Base-by-base conservation (phyloP, 2,113 vertebrate species). In the Eubucco bourcierii region DNA sequence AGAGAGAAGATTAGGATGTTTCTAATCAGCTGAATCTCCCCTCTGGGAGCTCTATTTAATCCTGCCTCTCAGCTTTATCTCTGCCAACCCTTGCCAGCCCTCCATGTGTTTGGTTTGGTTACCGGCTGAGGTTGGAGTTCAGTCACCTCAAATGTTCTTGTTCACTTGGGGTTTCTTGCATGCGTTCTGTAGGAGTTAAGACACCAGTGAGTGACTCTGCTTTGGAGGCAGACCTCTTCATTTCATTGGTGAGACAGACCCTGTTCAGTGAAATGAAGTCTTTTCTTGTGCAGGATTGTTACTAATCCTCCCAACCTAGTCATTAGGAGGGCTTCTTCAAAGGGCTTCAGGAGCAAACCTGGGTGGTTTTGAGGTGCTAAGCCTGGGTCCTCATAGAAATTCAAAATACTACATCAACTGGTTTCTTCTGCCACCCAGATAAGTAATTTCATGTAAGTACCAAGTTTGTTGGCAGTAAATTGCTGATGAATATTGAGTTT, bases 11-110 rank as follows among this genome's bases (percentile, higher is more conserved):
- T 93, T 70, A 90, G 78, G 86, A 92, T 92, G 90, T 84, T 95
- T 94, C 90, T 95, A 93, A 96, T 95, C 91, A 95, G 76, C 65
- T 71, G 93, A 70, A 94, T 95, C 90, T 95, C 86, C 84, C 92
- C 90, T 95, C 90, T 96, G 86, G 90, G 84, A 95, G 63, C 91
- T 61, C 74, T 92, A 47, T 95, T 86, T 95, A 91, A 75, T 90
- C 78, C 91, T 73, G 46, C 66, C 88, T 90, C 66, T 88, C 66
- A 63, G 77, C 67, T 96, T 81, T 92, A 88, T 92, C 80, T 90
- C 84, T 90, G 74, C 86, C 74, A 81, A 34, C 83, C 86, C 87
- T 92, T 90, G 74, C 95, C 92, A 93, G 67, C 92, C 80, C 64
- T 93, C 84, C 4, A 5, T 75, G 73, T 74, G 95, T 91, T 90